Conservation (phyloP, 2,113 vertebrate species). For the Charina bottae region DNA sequence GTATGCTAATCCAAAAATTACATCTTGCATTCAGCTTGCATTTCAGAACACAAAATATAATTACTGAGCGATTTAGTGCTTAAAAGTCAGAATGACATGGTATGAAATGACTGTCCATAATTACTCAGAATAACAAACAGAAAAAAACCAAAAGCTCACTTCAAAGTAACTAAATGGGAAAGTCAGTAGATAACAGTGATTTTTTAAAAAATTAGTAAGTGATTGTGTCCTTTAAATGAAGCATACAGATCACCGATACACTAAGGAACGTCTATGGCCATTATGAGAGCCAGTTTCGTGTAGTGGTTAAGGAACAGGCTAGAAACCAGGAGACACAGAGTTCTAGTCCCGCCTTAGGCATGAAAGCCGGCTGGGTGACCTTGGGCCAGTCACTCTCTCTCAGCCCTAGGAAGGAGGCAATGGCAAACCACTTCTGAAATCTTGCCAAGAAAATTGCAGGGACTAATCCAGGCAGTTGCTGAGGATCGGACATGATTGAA, state of each 20-base stretch:
- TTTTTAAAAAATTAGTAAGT: not conserved
- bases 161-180: not conserved
- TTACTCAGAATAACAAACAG: not conserved
- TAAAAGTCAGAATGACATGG: not conserved
- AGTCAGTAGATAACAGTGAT: not conserved
- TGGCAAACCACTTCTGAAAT: too few species aligned
- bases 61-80: not conserved
- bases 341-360: too few species aligned
- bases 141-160: not conserved
- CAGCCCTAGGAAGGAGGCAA: too few species aligned
- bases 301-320: too few species aligned
- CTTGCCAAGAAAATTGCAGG: too few species aligned
- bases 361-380: too few species aligned
- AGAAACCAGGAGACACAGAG: too few species aligned
- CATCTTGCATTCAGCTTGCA: not conserved
- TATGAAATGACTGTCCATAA: not conserved
- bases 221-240: rapidly evolving
- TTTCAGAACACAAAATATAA: not conserved
- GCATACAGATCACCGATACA: not conserved
- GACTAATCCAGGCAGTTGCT: too few species aligned
- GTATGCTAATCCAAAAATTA: not conserved
- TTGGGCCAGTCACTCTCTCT: too few species aligned
- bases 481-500: too few species aligned
- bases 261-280: not conserved
- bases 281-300: too few species aligned